Evolutionary conservation across 2,113 vertebrate species (phyloP).

Genomic region (Bettongia penicillata): DNA sequence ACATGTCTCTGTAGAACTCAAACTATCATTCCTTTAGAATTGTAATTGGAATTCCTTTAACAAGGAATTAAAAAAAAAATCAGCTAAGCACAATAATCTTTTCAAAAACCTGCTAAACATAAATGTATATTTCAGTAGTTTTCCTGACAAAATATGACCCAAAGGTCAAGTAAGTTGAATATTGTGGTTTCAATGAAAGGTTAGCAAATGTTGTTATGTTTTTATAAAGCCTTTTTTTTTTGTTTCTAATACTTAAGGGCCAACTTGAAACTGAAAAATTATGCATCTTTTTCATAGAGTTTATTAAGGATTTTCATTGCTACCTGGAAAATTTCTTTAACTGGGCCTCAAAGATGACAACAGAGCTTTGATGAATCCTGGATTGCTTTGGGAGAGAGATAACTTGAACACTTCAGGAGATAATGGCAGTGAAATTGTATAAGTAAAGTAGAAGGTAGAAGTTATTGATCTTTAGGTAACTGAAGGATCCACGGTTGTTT

Average conservation of each 20-base stretch:
- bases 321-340: neutral
- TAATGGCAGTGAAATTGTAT: neutral
- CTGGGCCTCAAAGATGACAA: neutral
- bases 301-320: neutral
- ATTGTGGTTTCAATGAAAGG: neutral
- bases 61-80: neutral
- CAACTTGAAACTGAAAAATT: neutral
- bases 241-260: neutral
- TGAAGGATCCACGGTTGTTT: neutral
- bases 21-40: neutral
- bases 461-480: neutral
- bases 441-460: neutral
- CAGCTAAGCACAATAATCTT: too few relatives aligned
- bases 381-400: neutral
- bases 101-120: neutral
- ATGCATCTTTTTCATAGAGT: neutral
- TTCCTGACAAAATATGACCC: neutral
- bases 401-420: neutral
- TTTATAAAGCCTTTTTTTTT: neutral
- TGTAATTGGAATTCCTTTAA: neutral
- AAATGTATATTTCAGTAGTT: neutral
- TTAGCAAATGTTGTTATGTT: neutral
- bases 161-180: neutral
- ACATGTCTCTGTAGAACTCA: neutral
- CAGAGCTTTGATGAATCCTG: rapidly evolving